Percentiles rank a stretch among this genome's conserved stretches.
These are phyloP conservation scores for Oceanodroma leucorhoa DNA, from an alignment of 2,797 vertebrate genomes.

Conservation along the genomic window DNA sequence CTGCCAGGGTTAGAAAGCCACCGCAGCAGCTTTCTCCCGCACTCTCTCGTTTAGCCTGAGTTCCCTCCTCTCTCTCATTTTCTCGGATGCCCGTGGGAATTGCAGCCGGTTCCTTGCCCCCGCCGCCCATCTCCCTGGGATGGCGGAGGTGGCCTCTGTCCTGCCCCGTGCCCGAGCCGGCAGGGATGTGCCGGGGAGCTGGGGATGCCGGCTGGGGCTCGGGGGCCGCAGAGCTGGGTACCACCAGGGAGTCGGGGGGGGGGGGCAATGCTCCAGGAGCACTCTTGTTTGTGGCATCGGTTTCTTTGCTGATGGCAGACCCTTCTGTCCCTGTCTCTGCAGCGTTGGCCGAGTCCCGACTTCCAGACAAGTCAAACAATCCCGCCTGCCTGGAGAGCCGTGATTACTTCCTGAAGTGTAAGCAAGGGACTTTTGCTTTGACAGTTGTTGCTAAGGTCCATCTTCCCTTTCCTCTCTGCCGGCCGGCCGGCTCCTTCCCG, in stretches of 20 bases:
- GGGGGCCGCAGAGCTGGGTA: not conserved
- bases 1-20: not conserved
- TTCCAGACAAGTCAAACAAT: constrained; percentile 61
- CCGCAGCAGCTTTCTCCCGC: not conserved
- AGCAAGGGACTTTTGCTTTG: constrained; percentile 3
- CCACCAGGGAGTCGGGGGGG: accelerated
- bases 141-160: not conserved
- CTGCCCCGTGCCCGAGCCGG: accelerated
- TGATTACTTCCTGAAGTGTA: constrained; percentile 81
- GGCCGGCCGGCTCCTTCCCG: not conserved
- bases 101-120: not conserved
- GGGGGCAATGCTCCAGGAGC: not conserved
- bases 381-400: constrained; percentile 59
- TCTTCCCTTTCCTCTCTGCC: not conserved
- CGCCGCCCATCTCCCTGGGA: accelerated
- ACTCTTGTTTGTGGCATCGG: not conserved
- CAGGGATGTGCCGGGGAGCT: not conserved
- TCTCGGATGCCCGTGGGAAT: not conserved
- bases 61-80: not conserved
- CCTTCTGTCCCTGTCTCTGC: not conserved
- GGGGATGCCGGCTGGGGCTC: not conserved
- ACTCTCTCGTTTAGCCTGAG: not conserved
- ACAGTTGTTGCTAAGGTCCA: not conserved
- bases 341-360: constrained; percentile 6
- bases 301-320: not conserved